Base-by-base conservation (phyloP, 2,888 invertebrate genomes). In the Erebia ligea region DNA sequence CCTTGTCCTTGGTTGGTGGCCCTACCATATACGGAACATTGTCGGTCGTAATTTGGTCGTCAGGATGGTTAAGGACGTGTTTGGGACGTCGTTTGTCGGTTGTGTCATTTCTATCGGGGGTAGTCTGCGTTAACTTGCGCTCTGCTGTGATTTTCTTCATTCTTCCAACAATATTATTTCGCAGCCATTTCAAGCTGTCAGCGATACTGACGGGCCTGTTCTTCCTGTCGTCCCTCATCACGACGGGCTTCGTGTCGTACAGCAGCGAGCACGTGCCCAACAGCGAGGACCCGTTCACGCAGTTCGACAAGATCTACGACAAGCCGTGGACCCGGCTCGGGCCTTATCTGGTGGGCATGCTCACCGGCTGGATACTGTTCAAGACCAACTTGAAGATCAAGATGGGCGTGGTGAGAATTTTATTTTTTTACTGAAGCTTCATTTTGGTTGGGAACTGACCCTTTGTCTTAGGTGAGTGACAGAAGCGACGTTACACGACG, bases 221-320 rank as follows among this genome's bases (percentile, higher is more conserved):
- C 79, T 93, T 97, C 87, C 79, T 96, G 1, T 96, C 97, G 50
- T 97, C 97, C 0, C 96, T 97, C 94, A 84, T 95, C 72, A 97
- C 97, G 0, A 97, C 97, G 0, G 97, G 96, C 45, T 95, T 96
- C 82, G 96, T 98, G 56, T 97, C 97, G 0, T 96, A 95, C 85
- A 95, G 94, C 77, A 96, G 96, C 84, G 96, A 97, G 78, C 97
- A 97, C 86, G 95, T 96, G 83, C 97, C 97, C 9, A 95, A 94
- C 86, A 95, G 95, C 17, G 97, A 97, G 80, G 97, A 97, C 84
- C 97, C 97, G 0, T 91, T 97, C 83, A 97, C 97, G 0, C 94
- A 97, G 66, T 98, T 98, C 85, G 97, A 98, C 87, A 97, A 97
- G 91, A 96, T 98, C 78, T 98, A 98, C 86, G 97, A 97, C 88